Conservation (phyloP, 2,113 vertebrate species). For the Theristicus caerulescens region DNA sequence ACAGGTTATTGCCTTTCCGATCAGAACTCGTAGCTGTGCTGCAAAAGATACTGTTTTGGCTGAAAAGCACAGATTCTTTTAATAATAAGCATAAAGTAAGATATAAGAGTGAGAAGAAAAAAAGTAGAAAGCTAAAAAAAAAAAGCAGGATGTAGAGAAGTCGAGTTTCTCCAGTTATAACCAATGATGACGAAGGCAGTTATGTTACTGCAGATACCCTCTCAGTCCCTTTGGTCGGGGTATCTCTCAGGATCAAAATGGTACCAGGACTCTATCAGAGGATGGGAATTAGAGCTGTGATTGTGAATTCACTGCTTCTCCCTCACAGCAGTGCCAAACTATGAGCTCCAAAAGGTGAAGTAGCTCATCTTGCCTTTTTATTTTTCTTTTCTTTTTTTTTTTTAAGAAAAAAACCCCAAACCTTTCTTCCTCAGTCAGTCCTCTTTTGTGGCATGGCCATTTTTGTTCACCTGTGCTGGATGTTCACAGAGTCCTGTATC, state of each 20-base stretch:
- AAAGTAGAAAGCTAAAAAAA: not conserved
- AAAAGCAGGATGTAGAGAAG: not conserved
- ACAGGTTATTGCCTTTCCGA: not conserved
- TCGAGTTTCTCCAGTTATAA: not conserved
- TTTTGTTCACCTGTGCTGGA: not conserved
- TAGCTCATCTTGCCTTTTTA: not conserved
- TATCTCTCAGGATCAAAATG: not conserved
- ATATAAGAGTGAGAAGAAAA: not conserved
- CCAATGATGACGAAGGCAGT: not conserved
- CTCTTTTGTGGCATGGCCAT: too few relatives aligned
- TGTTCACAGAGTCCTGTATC: not conserved
- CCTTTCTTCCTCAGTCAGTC: not conserved
- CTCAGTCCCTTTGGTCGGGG: not conserved
- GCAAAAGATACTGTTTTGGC: not conserved
- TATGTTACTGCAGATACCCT: not conserved
- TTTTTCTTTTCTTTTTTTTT: not conserved
- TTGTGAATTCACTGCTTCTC: not conserved
- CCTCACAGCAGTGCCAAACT: not conserved
- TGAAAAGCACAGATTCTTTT: not conserved
- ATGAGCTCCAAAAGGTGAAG: not conserved
- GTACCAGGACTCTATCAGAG: not conserved
- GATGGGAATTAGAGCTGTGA: not conserved
- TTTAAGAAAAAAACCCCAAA: fast-evolving
- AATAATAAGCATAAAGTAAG: not conserved
- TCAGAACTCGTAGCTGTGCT: not conserved